Percentiles rank a stretch among this genome's conserved stretches.
Evolutionary conservation across 2,888 invertebrate genomes (phyloP).

Genomic region (Charanyca ferruginea): DNA sequence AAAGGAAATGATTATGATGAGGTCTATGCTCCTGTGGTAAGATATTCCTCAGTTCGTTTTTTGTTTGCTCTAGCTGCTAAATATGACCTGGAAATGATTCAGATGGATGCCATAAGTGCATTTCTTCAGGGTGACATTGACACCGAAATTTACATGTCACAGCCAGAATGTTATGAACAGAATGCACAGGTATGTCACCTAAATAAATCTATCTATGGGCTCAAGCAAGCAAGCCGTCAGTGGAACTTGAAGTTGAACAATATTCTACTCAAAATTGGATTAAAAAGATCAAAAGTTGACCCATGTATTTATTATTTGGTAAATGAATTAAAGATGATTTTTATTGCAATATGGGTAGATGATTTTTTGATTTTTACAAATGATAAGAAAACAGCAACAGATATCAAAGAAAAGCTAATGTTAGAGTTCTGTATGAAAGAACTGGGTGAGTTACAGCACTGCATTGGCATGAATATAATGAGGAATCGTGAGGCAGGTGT

Average conservation of each 20-base stretch:
- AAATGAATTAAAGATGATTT: slow-evolving; percentile 18
- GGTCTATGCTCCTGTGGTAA: background rate
- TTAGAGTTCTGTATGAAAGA: background rate
- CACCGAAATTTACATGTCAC: slow-evolving; percentile 61
- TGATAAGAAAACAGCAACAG: background rate
- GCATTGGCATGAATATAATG: slow-evolving; percentile 7
- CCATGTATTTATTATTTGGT: slow-evolving; percentile 27
- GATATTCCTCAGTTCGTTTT: slow-evolving; percentile 8
- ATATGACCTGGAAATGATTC: slow-evolving; percentile 28
- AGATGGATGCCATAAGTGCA: slow-evolving; percentile 44
- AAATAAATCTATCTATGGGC: slow-evolving; percentile 51
- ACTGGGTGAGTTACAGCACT: background rate
- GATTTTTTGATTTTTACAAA: slow-evolving; percentile 44
- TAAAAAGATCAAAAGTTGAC: background rate
- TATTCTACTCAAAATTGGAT: background rate
- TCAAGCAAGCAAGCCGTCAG: slow-evolving; percentile 7
- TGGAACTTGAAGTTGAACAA: background rate
- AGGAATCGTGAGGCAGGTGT: slow-evolving; percentile 4
- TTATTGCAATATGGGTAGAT: slow-evolving; percentile 53
- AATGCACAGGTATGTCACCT: slow-evolving; percentile 50
- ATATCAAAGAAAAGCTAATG: background rate
- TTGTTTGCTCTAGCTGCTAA: slow-evolving; percentile 55
- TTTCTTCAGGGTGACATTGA: too few relatives aligned
- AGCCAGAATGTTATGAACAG: slow-evolving; percentile 45
- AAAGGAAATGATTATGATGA: background rate